Evolutionary conservation across 2,888 invertebrate genomes (phyloP).

Genomic region (Altica lythri): DNA sequence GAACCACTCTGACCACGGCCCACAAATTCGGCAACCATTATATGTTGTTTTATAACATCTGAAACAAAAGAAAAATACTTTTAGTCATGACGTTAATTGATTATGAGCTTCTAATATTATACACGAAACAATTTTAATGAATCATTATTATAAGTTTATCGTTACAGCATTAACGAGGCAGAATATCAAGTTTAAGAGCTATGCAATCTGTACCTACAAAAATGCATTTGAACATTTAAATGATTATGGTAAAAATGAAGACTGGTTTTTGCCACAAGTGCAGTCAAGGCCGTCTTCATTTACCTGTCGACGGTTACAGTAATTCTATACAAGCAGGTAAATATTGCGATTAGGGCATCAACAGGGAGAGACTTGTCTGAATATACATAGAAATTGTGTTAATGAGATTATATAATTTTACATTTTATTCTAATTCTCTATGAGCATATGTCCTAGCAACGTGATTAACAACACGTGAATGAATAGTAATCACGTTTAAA

Average conservation of each 20-base stretch:
- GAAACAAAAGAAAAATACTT: slow-evolving; percentile 47
- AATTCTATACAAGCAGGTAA: neutral
- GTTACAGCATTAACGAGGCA: neutral
- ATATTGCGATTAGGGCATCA: neutral
- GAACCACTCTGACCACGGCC: slow-evolving; percentile 75
- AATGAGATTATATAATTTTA: slow-evolving; percentile 28
- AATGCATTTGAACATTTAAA: slow-evolving; percentile 31
- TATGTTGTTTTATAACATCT: slow-evolving; percentile 65
- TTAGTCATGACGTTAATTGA: too few relatives aligned
- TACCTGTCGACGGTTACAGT: slow-evolving; percentile 32
- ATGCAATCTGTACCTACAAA: slow-evolving; percentile 12
- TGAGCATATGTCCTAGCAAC: slow-evolving; percentile 34
- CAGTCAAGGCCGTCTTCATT: slow-evolving; percentile 45
- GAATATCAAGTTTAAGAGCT: neutral
- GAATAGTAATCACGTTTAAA: slow-evolving; percentile 23
- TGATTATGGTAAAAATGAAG: slow-evolving; percentile 39
- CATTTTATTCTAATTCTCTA: slow-evolving; percentile 18
- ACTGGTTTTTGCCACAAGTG: slow-evolving; percentile 45
- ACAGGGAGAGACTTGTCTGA: neutral
- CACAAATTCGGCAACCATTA: slow-evolving; percentile 87
- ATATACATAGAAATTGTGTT: slow-evolving; percentile 10
- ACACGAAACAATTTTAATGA: too few relatives aligned
- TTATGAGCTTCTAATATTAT: too few relatives aligned
- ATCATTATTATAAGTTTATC: neutral
- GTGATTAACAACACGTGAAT: slow-evolving; percentile 41